Percentiles rank a stretch among this genome's conserved stretches.
These are phyloP conservation scores for Colostygia pectinataria DNA, from an alignment of 2,888 invertebrate species.

Conservation along the genomic window DNA sequence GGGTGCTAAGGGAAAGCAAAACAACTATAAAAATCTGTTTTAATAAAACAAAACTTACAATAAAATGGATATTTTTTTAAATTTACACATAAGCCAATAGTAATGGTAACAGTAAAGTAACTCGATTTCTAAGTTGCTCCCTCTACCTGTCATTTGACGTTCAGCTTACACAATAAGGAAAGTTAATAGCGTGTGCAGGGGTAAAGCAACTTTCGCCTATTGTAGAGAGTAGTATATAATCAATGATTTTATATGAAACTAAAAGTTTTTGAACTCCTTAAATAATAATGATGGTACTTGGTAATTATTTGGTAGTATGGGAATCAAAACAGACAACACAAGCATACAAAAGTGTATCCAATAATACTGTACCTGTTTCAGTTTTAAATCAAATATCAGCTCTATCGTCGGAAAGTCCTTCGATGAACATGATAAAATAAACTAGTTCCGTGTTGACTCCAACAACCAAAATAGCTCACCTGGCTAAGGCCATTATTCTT, in stretches of 20 bases:
- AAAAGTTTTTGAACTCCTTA: neutral
- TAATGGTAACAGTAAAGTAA: constrained; percentile 64
- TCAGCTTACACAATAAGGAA: constrained; percentile 82
- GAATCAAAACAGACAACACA: constrained; percentile 30
- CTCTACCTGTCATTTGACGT: constrained; percentile 72
- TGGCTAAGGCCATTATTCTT: constrained; percentile 82
- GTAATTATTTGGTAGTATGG: constrained; percentile 15
- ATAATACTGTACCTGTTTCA: constrained; percentile 47
- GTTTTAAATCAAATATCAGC: constrained; percentile 57
- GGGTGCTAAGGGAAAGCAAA: constrained; percentile 46
- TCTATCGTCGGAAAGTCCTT: constrained; percentile 66
- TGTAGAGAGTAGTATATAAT: constrained; percentile 49
- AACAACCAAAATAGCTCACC: constrained; percentile 82
- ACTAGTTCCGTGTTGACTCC: constrained; percentile 81
- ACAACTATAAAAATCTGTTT: constrained; percentile 29
- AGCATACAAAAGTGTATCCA: constrained; percentile 19
- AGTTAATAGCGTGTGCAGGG: constrained; percentile 73
- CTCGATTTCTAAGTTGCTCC: constrained; percentile 77
- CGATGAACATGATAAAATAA: constrained; percentile 74
- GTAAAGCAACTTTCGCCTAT: constrained; percentile 78
- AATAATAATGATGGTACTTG: too few species aligned
- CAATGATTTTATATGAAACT: constrained; percentile 13
- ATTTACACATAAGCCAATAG: constrained; percentile 45
- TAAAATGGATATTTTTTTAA: constrained; percentile 40
- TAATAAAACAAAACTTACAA: constrained; percentile 35